phyloP scores from a whole-genome alignment of 2,888 invertebrate genomes.

The Aethes cnicana region DNA sequence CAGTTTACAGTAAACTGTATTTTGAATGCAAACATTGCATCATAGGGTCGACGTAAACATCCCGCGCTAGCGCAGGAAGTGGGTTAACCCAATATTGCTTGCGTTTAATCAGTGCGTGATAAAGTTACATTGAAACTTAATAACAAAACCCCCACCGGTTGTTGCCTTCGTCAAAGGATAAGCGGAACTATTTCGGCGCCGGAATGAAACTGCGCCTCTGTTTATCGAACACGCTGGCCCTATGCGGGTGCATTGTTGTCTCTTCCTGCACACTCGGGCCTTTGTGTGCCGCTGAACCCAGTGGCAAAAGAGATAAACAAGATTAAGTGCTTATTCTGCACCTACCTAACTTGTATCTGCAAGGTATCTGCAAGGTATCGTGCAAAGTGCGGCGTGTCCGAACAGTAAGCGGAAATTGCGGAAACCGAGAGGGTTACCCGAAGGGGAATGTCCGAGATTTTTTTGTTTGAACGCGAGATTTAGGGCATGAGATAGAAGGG shows the following conservation, averaged over 20 bases:
- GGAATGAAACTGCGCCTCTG: constrained; percentile 44
- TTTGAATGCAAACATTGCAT: constrained; percentile 67
- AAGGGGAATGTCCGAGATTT: constrained; percentile 51
- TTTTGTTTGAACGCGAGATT: constrained; percentile 58
- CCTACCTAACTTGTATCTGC: constrained; percentile 44
- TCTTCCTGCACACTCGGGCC: constrained; percentile 47
- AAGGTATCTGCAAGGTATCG: constrained; percentile 40
- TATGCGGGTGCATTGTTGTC: constrained; percentile 68
- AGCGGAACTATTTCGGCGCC: constrained; percentile 32
- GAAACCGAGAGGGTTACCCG: constrained; percentile 46
- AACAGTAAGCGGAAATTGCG: constrained; percentile 54
- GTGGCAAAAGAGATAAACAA: constrained; percentile 56
- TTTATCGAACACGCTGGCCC: constrained; percentile 51
- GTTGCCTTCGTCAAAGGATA: constrained; percentile 32
- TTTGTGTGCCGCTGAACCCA: constrained; percentile 46
- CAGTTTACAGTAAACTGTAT: constrained; percentile 51
- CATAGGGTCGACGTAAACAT: constrained; percentile 62
- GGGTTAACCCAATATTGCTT: constrained; percentile 45
- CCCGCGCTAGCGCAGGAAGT: constrained; percentile 50
- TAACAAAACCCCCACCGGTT: constrained; percentile 18
- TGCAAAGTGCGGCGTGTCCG: constrained; percentile 38
- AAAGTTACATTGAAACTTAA: constrained; percentile 42
- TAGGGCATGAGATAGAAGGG: constrained; percentile 54
- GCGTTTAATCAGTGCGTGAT: constrained; percentile 44
- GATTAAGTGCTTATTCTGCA: constrained; percentile 54